Evolutionary conservation across 2,888 invertebrate species (phyloP), one percentile per base, ranked within the genome.

Genomic region (Lithophane semibrunnea): DNA sequence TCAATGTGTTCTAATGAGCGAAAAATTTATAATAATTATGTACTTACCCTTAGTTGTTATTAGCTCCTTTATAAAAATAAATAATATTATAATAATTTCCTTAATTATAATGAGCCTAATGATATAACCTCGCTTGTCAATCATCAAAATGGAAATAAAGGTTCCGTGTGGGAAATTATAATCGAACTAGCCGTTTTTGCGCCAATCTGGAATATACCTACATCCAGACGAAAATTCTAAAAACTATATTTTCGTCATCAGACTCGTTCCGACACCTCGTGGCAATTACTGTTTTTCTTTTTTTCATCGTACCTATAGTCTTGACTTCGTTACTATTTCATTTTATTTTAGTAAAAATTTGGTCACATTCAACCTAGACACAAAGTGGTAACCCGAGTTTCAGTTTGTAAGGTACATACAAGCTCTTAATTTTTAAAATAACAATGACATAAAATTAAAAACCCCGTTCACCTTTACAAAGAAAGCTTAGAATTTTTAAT

Each of bases 401-500:
- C 0, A 2, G 2, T 54, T 37, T 10, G 21, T 18, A 37, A 54
- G 1, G 16, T 9, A 60, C 3, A 18, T 29, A 52, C 10, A 18
- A 54, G 16, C 0, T 47, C 24, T 47, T 21, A 56, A 56, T 63
- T 21, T 63, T 37, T 37, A 8, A 63, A 63, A 54, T 49, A 54
- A 66, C n/a, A 69, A n/a, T 16, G 47, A 37, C 12, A 56, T 49
- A 72, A 68, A 66, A 69, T 80, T 61, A 72, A 58, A 58, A 63
- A 24, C 68, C 52, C n/a, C 54, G 16, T 74, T 42, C 12, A 61
- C 54, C n/a, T n/a, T 65, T 54, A 73, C 58, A 64, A 81, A 73
- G 29, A 73, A 63, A 75, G 42, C 44, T 70, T 29, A 78, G 70
- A 81, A 67, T 84, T 84, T 83, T 84, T 78, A 81, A 84, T 84